Percentiles rank a stretch among this genome's conserved stretches.
Evolutionary conservation across 1,140 invertebrate species (phyloP).

Genomic region (Eupristina koningsbergeri): DNA sequence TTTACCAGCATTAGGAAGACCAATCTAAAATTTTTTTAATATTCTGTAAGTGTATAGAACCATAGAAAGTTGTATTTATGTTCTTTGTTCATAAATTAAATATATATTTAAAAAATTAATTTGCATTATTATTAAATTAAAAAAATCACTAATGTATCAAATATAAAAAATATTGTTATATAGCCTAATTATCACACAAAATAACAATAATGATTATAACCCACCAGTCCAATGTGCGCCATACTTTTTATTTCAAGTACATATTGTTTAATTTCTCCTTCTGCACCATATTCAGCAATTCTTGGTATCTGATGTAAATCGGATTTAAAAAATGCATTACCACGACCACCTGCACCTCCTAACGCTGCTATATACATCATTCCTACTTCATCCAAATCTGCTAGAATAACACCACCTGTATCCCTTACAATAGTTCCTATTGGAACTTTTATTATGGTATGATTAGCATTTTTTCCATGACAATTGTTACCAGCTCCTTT

Average conservation of each 20-base stretch:
- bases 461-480: conserved; percentile 88
- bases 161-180: not conserved
- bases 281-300: conserved; percentile 90
- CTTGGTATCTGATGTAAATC: conserved; percentile 87
- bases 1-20: conserved; percentile 97
- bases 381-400: conserved; percentile 80
- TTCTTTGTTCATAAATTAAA: too few relatives aligned
- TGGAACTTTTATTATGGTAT: conserved; percentile 86
- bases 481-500: conserved; percentile 85
- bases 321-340: conserved; percentile 93
- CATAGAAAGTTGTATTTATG: too few relatives aligned
- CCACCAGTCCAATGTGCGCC: conserved; percentile 93
- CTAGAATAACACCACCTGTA: conserved; percentile 77
- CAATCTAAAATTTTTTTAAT: conserved; percentile 86
- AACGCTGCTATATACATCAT: conserved; percentile 93
- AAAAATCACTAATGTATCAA: not conserved
- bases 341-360: conserved; percentile 95
- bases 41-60: too few relatives aligned
- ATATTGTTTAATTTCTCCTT: conserved; percentile 84
- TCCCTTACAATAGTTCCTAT: conserved; percentile 89
- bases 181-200: not conserved
- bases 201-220: conserved; percentile 40
- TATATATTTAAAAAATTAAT: too few relatives aligned
- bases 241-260: conserved; percentile 91
- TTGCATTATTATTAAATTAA: too few relatives aligned